Evolutionary conservation across 2,113 vertebrate genomes (phyloP), one percentile per base, ranked within the genome.

Genomic region (Euleptes europaea): DNA sequence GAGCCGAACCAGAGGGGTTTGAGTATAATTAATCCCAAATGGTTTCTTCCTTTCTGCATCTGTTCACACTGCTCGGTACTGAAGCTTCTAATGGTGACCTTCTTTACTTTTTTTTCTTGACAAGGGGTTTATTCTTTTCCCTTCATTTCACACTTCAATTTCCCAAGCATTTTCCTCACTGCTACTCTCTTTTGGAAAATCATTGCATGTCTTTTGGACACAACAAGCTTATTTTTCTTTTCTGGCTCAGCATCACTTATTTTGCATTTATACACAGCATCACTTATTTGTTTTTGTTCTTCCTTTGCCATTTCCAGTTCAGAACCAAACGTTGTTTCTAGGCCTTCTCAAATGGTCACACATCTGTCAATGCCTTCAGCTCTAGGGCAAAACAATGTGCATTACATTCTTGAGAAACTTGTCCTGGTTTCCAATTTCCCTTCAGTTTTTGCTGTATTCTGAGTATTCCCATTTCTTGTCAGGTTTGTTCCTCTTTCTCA

Each of bases 1-100:
- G 60, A 63, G 60, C 60, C 21, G 26, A 63, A 63, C 21, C 7
- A 28, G 60, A 63, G 26, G 26, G 26, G 60, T 63, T 63, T 63
- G 60, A 63, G 60, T 23, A 63, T 63, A 63, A 63, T 63, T 63
- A 63, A 63, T 77, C 75, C 21, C 57, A 40, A 42, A 4, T 81
- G 57, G 1, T 33, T 90, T 86, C 4, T 85, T 80, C 47, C 42
- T 31, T 75, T 81, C 79, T 78, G 9, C 60, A 82, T 47, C 42
- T 87, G 57, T 19, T 11, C 40, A 84, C 11, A 54, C 15, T 73
- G 44, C 26, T 26, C 78, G 11, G 21, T 82, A n/a, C 11, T 86
- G 11, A 17, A 4, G 84, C 28, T 1, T 15, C 44, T 80, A 38
- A 33, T 81, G 31, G 33, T 44, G 2, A 23, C 81, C 81, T 75